Base-by-base conservation (phyloP, 2,113 vertebrate species). In the Aix galericulata region DNA sequence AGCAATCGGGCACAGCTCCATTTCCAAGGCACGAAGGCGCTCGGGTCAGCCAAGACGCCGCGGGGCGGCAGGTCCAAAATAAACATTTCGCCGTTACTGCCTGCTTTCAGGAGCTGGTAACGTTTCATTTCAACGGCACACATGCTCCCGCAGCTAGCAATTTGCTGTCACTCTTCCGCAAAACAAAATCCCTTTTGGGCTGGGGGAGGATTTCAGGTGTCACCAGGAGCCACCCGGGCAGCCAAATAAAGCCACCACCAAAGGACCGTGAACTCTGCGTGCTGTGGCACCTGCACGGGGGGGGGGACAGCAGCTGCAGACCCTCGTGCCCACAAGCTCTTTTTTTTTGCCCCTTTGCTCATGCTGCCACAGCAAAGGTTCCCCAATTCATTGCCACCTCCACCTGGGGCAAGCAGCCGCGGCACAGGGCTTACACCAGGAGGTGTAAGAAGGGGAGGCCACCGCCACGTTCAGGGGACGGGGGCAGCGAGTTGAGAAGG, bases 1-100 rank as follows among this genome's bases (percentile, higher is more conserved):
- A 94, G 92, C 84, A 66, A 60, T 50, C 3, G 2, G 85, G 92
- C 92, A 64, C 80, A 58, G 60, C 80, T 93, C 88, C 67, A 86
- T 90, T 71, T 40, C 53, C 0, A 22, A 75, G 77, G 91, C 91
- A 92, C 0, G 48, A 91, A 96, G 92, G 82, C 6, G 0, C 32
- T 71, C 3, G 11, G 96, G 96, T 96, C 97, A 96, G 96, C 93
- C 94, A 97, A 94, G 68, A 75, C 1, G 2, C 55, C 29, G 80
- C 13, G 2, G 46, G 75, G 40, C 0, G 0, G 34, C 68, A 15
- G 79, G 63, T 77, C 56, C 72, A 71, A 83, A 77, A 48, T 18
- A 77, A 90, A 63, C 80, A 63, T 40, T 50, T 31, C 27, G 4
- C 63, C 25, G 32, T 36, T 69, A 48, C 46, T 17, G 55, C 76